These are phyloP conservation scores for Cheilosia vernalis DNA, from an alignment of 2,888 invertebrate genomes.

Conservation along the genomic window DNA sequence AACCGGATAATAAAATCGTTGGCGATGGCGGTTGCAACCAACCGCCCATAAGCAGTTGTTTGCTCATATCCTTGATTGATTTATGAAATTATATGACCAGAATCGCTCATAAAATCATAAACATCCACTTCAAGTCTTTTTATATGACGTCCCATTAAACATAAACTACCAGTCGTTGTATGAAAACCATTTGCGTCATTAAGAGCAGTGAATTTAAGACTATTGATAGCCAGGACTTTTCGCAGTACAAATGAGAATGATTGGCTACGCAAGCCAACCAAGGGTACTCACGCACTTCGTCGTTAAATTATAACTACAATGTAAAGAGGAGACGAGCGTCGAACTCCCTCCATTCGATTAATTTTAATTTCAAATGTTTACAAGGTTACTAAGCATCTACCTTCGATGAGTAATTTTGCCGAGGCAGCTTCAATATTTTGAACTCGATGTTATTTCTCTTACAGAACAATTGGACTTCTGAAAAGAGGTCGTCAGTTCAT, in stretches of 20 bases:
- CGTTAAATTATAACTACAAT: conserved; percentile 11
- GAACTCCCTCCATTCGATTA: neutral
- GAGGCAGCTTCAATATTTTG: neutral
- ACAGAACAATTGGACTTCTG: no score
- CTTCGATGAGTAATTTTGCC: neutral
- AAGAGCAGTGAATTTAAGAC: conserved; percentile 15
- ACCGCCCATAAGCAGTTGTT: conserved; percentile 10
- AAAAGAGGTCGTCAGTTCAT: no score
- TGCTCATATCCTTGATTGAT: neutral
- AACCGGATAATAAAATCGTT: conserved; percentile 24
- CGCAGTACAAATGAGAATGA: conserved; percentile 10
- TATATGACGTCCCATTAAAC: neutral
- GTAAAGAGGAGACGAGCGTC: neutral
- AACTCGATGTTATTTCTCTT: no score
- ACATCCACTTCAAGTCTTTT: no score
- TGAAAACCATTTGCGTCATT: neutral
- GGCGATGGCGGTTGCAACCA: neutral
- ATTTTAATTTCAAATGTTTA: conserved; percentile 6
- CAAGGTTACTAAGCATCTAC: neutral
- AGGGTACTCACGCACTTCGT: neutral
- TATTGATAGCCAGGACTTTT: conserved; percentile 25
- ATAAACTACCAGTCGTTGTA: neutral
- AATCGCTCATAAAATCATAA: no score
- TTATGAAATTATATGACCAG: no score
- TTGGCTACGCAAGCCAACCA: conserved; percentile 17